phyloP scores from a whole-genome alignment of 2,797 vertebrate species.

The Arnoldichthys spilopterus region DNA sequence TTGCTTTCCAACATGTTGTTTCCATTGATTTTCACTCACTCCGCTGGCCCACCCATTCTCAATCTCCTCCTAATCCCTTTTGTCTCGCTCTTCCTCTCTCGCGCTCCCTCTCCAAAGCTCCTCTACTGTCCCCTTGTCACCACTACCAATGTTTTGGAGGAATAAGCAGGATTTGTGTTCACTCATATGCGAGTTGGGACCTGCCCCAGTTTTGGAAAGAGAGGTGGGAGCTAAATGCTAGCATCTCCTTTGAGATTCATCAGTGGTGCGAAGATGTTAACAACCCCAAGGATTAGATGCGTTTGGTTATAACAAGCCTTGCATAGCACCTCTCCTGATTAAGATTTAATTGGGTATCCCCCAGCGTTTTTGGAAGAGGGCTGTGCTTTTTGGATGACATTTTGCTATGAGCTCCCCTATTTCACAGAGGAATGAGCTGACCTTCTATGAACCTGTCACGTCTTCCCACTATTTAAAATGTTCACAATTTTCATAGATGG shows the following conservation, averaged over 20 bases:
- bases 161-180: neutral
- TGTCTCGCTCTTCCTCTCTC: neutral
- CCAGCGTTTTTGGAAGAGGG: conserved; percentile 54
- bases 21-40: neutral
- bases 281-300: conserved; percentile 74
- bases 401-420: conserved; percentile 36
- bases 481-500: too few relatives aligned
- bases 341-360: conserved; percentile 73
- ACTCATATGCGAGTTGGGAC: conserved; percentile 62
- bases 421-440: conserved; percentile 4
- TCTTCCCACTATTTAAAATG: neutral
- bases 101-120: neutral
- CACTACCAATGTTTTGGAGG: conserved; percentile 16
- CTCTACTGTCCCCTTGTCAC: neutral
- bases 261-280: conserved; percentile 60
- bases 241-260: conserved; percentile 74
- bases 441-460: neutral
- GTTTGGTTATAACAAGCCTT: conserved; percentile 67
- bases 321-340: conserved; percentile 51
- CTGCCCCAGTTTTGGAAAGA: conserved; percentile 61
- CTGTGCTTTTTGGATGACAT: conserved; percentile 17
- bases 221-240: conserved; percentile 59
- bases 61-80: conserved; percentile 2
- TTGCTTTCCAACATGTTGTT: neutral
- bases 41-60: neutral